These are phyloP conservation scores for Tamias sibiricus DNA, from an alignment of 2,113 vertebrate species.

Conservation along the genomic window DNA sequence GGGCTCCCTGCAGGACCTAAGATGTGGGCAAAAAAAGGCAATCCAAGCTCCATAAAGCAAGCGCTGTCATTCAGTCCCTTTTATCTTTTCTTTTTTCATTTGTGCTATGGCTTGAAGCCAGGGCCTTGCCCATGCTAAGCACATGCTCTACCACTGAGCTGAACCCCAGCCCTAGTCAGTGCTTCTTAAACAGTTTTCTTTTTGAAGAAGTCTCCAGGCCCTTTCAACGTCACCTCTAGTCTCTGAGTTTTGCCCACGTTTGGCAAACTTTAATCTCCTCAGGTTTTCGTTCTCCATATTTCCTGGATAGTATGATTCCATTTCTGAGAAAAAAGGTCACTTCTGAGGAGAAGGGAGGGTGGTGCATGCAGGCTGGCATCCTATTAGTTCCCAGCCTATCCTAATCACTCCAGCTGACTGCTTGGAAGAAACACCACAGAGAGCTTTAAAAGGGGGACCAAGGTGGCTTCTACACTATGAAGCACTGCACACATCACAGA, in stretches of 20 bases:
- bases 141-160: not conserved
- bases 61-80: not conserved
- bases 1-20: not conserved
- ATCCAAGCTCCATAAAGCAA: not conserved
- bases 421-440: slow-evolving; percentile 76
- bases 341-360: slow-evolving; percentile 51
- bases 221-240: slow-evolving; percentile 63
- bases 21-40: not conserved
- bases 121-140: not conserved
- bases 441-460: slow-evolving; percentile 70
- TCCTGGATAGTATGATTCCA: slow-evolving; percentile 65
- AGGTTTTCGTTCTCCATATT: slow-evolving; percentile 67
- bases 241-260: slow-evolving; percentile 55
- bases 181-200: slow-evolving; percentile 63
- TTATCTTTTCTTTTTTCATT: not conserved
- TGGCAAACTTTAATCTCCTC: slow-evolving; percentile 23
- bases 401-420: slow-evolving; percentile 23
- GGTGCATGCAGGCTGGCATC: slow-evolving; percentile 58
- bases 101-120: not conserved
- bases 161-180: not conserved
- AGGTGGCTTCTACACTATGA: slow-evolving; percentile 73
- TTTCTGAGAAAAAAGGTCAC: not conserved
- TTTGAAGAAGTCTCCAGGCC: slow-evolving; percentile 60
- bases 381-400: not conserved
- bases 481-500: slow-evolving; percentile 62